These are phyloP conservation scores for Caenorhabditis virilis DNA, from an alignment of 2,888 invertebrate species.

Conservation along the genomic window DNA sequence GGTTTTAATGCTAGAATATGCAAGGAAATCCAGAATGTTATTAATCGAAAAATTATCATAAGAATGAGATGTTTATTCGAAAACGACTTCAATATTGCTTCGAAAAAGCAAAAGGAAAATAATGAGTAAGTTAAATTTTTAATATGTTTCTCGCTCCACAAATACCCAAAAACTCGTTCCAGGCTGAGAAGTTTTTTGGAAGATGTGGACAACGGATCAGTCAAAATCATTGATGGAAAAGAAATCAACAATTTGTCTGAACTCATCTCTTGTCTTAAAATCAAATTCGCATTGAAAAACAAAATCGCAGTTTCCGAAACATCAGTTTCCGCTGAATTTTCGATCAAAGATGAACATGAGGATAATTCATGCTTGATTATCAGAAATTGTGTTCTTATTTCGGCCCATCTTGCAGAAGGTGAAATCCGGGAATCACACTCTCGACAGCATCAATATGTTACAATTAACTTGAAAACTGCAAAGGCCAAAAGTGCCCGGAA, in stretches of 20 bases:
- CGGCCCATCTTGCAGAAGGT: slow-evolving; percentile 18
- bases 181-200: slow-evolving; percentile 7
- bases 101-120: background rate
- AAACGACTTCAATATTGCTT: slow-evolving; percentile 1
- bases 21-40: slow-evolving; percentile 5
- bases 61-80: slow-evolving; percentile 17
- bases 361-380: slow-evolving; percentile 16
- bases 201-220: slow-evolving; percentile 9
- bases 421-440: slow-evolving; percentile 22
- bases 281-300: slow-evolving; percentile 21
- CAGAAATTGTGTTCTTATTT: slow-evolving; percentile 9
- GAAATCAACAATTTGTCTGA: slow-evolving; percentile 16
- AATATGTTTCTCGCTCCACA: too few relatives aligned
- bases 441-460: slow-evolving; percentile 7
- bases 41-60: slow-evolving; percentile 1
- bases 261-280: slow-evolving; percentile 13
- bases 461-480: slow-evolving; percentile 9
- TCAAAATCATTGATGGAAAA: slow-evolving; percentile 13
- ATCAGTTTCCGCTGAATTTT: slow-evolving; percentile 10
- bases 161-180: too few relatives aligned
- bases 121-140: background rate
- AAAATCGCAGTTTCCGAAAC: slow-evolving; percentile 22
- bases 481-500: slow-evolving; percentile 13
- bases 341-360: slow-evolving; percentile 6
- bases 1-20: slow-evolving; percentile 26